Evolutionary conservation across 2,888 invertebrate species (phyloP), one percentile per base, ranked within the genome.

Genomic region (Parnassius smintheus): DNA sequence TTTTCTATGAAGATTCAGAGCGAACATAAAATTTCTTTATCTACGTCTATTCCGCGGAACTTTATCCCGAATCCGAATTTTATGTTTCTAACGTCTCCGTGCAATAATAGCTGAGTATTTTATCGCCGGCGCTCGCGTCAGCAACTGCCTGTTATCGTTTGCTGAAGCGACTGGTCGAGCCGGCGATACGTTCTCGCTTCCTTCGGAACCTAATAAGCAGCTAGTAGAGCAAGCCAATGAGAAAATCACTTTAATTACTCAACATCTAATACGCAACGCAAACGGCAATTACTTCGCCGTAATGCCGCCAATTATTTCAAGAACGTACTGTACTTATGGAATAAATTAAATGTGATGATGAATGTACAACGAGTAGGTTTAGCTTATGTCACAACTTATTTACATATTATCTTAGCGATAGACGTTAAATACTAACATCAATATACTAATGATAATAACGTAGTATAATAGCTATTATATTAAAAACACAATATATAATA

Each of bases 101-200:
- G 66, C 68, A 68, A 68, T 70, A 71, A 67, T 69, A 67, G 56
- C 54, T 59, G 66, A 65, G 35, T 52, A 52, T 69, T 71, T 71
- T 71, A 72, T 69, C 59, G 62, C 66, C 68, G 64, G 53, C 60
- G 63, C 55, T 54, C 22, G 35, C 61, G 56, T 51, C 51, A 45
- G 51, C 46, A 46, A 44, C n/a, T 22, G 42, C 44, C 48, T n/a
- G 46, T 11, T 12, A 46, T 11, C 12, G 12, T n/a, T 7, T 44
- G 44, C 10, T 44, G 10, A 44, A 11, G 11, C 11, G 12, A 35
- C 45, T 56, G 13, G 18, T 46, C 22, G 51, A 35, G 45, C 56
- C 51, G 22, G 51, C 25, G 50, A 55, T 55, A 42, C 53, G 42
- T 45, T 11, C 45, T 13, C 22, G 42, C 35, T 51, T 41, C 49